Base-by-base conservation (phyloP, 2,888 invertebrate genomes). In the Petrolisthes manimaculis region DNA sequence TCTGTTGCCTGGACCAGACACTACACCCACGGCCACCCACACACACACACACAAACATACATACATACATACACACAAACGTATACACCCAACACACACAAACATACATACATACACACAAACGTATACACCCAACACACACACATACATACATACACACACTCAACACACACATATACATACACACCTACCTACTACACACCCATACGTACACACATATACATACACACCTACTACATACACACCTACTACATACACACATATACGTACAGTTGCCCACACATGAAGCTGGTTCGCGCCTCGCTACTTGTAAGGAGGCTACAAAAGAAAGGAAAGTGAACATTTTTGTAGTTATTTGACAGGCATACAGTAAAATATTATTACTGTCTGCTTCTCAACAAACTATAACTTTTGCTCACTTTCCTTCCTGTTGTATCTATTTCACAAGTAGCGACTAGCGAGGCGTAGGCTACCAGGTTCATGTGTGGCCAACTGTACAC, bases 1-100 rank as follows among this genome's bases (percentile, higher is more conserved):
- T 84, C 84, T 88, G 80, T 71, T 74, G 82, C 51, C 77, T 5
- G 77, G 4, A 8, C 37, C 61, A 18, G 24, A 4, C 24, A 84
- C 75, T 14, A 37, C 84, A 9, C 14, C n/a, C 71, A 56, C 61
- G 71, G 71, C 71, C 71, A 71, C 71, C 71, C 61, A 61, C 61
- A 61, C 9, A 18, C 61, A 61, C 61, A 61, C 61, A 61, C 61
- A 61, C 61, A 61, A 1, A 18, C 61, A 61, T 3, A 18, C 61
- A 14, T 61, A 14, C 61, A 61, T 14, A 61, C 61, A 61, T 14
- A 61, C 14, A 14, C 61, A 61, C 61, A 9, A 61, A 61, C 61
- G 14, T 14, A 61, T 14, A 61, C 61, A 61, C 61, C 9, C 9
- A 61, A 61, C 18, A 74, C 74, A 74, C 3, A 12, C n/a, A 6